Base-by-base conservation (phyloP, 2,888 invertebrate genomes). In the Dimorphilus gyrociliatus region DNA sequence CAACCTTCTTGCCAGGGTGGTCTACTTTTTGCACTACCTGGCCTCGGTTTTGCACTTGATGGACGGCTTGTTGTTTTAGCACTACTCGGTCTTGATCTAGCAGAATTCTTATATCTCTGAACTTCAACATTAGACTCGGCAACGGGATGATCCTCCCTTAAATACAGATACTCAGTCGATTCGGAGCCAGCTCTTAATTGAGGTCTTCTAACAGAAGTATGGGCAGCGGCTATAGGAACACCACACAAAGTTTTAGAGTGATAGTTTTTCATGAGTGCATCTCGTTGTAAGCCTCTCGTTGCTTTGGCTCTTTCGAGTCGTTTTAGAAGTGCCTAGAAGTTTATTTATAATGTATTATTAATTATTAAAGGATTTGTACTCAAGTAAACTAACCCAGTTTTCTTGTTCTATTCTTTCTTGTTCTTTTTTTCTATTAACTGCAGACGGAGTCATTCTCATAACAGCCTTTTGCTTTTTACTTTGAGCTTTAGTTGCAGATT, bases 331-430 rank as follows among this genome's bases (percentile, higher is more conserved):
- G 45, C 41, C 53, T 53, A 45, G 18, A 44, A 37, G 15, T 24
- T 13, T 15, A 24, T 24, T 24, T 24, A 15, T 24, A 14, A 14
- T 24, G 14, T 24, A 6, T 15, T 4, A 24, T 24, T 24, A 15
- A 24, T 24, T 13, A 13, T 24, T 8, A 15, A 24, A 14, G 24
- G 15, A 16, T 17, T 17, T 17, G 27, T 15, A 27, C 19, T 15
- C 25, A 15, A 29, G 12, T 34, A 18, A 24, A 41, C 55, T 40
- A 54, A 69, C 69, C 63, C 65, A 48, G 47, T 70, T 70, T 36
- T 69, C 69, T 36, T 54, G 51, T 37, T 69, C 66, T 39, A 70
- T 69, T 41, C 61, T 57, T 32, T 53, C 54, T 36, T 69, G 69
- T 15, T 66, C 55, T 37, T 53, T 60, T 32, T 51, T 57, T 25